phyloP scores from a whole-genome alignment of 2,113 vertebrate species.

The Calonectris borealis region DNA sequence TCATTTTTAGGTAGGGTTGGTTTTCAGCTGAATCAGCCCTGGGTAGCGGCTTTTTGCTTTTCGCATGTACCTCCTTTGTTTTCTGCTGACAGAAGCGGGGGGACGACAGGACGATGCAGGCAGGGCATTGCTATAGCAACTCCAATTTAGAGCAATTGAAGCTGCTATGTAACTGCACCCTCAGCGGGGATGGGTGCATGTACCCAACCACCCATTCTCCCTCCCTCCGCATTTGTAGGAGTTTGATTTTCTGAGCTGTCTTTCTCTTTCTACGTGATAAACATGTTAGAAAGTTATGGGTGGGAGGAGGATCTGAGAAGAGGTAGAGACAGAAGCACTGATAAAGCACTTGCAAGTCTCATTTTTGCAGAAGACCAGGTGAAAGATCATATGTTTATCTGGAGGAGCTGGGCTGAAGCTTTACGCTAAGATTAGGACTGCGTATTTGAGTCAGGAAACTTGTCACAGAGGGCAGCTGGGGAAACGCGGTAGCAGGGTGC shows the following conservation, averaged over 20 bases:
- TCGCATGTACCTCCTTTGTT: background rate
- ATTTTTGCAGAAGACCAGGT: background rate
- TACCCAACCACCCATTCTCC: background rate
- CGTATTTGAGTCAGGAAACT: background rate
- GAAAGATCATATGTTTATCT: background rate
- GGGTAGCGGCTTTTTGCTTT: background rate
- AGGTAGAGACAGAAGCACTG: background rate
- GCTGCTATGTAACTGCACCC: background rate
- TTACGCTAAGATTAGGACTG: background rate
- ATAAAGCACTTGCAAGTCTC: background rate
- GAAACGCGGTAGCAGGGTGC: background rate
- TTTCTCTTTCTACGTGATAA: background rate
- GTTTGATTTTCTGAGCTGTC: constrained; percentile 31
- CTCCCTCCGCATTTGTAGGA: background rate
- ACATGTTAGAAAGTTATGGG: background rate
- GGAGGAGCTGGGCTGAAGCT: background rate
- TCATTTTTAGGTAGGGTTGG: background rate
- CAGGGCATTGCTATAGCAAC: constrained; percentile 23
- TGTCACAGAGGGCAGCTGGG: background rate
- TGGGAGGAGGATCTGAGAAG: constrained; percentile 1
- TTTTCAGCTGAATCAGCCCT: background rate
- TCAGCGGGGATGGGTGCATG: background rate
- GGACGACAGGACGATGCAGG: background rate
- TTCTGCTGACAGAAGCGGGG: background rate
- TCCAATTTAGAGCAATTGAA: background rate